These are phyloP conservation scores for Clanis bilineata DNA, from an alignment of 2,888 invertebrate genomes.

Conservation along the genomic window DNA sequence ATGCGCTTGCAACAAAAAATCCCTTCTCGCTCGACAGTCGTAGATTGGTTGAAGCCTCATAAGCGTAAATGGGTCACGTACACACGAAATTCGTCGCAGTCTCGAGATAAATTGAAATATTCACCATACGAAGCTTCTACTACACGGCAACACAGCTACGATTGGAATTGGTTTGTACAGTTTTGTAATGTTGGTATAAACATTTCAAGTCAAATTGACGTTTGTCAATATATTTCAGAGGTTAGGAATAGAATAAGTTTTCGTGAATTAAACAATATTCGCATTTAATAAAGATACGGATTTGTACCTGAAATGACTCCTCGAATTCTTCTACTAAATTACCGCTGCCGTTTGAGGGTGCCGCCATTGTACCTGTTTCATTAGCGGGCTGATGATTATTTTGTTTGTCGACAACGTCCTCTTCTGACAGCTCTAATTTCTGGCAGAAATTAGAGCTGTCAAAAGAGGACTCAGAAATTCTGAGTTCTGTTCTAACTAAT, in stretches of 20 bases:
- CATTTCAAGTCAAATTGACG: slow-evolving; percentile 54
- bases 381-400: slow-evolving; percentile 19
- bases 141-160: slow-evolving; percentile 54
- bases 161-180: slow-evolving; percentile 32
- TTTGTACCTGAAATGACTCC: slow-evolving; percentile 91
- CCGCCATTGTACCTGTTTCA: slow-evolving; percentile 81
- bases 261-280: slow-evolving; percentile 20
- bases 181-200: slow-evolving; percentile 61
- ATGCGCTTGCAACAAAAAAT: slow-evolving; percentile 74
- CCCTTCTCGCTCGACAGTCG: slow-evolving; percentile 45
- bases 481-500: too few species aligned
- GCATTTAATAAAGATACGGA: background rate
- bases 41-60: slow-evolving; percentile 62
- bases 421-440: slow-evolving; percentile 30
- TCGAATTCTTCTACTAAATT: slow-evolving; percentile 95
- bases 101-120: slow-evolving; percentile 39
- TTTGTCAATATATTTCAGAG: slow-evolving; percentile 48
- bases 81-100: slow-evolving; percentile 52
- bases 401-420: slow-evolving; percentile 18
- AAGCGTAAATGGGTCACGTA: slow-evolving; percentile 74
- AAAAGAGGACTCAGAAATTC: slow-evolving; percentile 25
- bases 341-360: slow-evolving; percentile 91
- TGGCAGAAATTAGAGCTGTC: slow-evolving; percentile 33
- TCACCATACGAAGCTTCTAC: slow-evolving; percentile 70
- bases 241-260: slow-evolving; percentile 45